Percentiles rank a stretch among this genome's conserved stretches.
Evolutionary conservation across 64 coral and sea anemone genomes (phyloP).

Genomic region (Anthopleura sola): DNA sequence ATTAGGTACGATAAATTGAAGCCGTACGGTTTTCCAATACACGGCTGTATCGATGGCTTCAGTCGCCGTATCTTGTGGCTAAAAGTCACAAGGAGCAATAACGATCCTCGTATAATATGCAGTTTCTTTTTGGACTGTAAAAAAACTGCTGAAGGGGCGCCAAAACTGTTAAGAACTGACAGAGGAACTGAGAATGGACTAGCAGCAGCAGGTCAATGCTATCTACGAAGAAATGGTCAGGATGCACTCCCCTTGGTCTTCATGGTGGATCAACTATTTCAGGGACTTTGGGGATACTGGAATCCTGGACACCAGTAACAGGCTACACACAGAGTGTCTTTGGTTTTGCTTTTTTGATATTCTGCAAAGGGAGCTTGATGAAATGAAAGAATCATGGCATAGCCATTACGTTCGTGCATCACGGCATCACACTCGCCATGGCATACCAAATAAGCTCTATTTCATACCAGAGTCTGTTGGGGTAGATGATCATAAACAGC

Average conservation of each 20-base stretch:
- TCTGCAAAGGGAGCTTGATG: conserved; percentile 16
- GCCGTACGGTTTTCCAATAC: conserved; percentile 16
- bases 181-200: too few relatives aligned
- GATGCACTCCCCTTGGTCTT: too few relatives aligned
- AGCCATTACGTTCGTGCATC: conserved; percentile 29
- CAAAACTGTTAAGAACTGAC: too few relatives aligned
- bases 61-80: conserved; percentile 12
- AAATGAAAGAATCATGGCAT: conserved; percentile 8
- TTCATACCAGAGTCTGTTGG: conserved; percentile 2
- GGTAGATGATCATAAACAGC: neutral
- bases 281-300: conserved; percentile 1
- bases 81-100: conserved; percentile 1
- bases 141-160: too few relatives aligned
- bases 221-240: too few relatives aligned
- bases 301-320: conserved; percentile 5
- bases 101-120: neutral
- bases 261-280: conserved; percentile 28
- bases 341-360: too few relatives aligned
- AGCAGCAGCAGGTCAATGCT: too few relatives aligned
- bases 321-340: neutral
- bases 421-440: conserved; percentile 5
- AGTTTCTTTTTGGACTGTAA: neutral
- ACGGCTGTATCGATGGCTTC: conserved; percentile 17
- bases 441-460: neutral
- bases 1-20: conserved; percentile 22